phyloP scores from a whole-genome alignment of 1,140 invertebrate species.

The Pogonomyrmex barbatus region DNA sequence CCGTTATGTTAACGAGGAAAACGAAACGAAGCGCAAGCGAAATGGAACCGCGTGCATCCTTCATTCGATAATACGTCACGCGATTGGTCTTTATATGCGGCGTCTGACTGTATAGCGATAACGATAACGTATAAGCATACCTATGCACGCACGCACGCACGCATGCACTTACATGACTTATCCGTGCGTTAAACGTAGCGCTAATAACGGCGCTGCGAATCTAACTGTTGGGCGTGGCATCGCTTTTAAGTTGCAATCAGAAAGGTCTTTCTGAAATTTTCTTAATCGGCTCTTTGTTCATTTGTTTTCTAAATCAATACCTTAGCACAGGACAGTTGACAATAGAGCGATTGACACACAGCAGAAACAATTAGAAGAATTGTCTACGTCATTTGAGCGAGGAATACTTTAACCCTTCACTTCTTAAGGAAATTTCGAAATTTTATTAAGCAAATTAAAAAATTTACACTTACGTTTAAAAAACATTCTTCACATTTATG shows the following conservation, averaged over 20 bases:
- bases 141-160: background rate
- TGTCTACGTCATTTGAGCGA: background rate
- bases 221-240: slow-evolving; percentile 76
- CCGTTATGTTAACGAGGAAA: slow-evolving; percentile 49
- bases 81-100: slow-evolving; percentile 13
- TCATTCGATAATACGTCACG: slow-evolving; percentile 51
- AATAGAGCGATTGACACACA: background rate
- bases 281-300: background rate
- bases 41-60: slow-evolving; percentile 51
- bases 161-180: slow-evolving; percentile 15
- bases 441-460: background rate
- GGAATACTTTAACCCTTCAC: background rate
- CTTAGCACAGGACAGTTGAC: background rate
- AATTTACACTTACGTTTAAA: background rate
- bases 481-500: background rate
- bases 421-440: background rate
- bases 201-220: slow-evolving; percentile 63
- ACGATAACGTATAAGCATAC: background rate
- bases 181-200: slow-evolving; percentile 43
- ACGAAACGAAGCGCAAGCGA: slow-evolving; percentile 36
- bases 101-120: slow-evolving; percentile 15
- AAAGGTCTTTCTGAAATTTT: background rate
- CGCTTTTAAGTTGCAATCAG: background rate
- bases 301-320: background rate
- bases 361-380: background rate